phyloP scores from a whole-genome alignment of 1,140 invertebrate genomes.

The Zaprionus africanus region DNA sequence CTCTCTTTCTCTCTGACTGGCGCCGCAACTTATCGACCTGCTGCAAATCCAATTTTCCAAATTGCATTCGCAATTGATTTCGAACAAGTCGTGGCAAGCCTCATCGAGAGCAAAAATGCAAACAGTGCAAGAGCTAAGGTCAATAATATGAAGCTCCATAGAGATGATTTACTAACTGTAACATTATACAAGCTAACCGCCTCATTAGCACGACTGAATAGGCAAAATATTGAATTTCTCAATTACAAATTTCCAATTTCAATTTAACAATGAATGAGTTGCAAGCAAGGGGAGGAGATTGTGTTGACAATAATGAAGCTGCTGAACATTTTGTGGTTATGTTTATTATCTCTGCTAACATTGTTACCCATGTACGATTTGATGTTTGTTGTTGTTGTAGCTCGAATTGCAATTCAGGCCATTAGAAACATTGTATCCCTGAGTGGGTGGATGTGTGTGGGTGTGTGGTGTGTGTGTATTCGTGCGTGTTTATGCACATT shows the following conservation, averaged over 20 bases:
- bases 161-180: background rate
- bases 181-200: background rate
- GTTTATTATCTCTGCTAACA: slow-evolving; percentile 59
- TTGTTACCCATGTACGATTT: slow-evolving; percentile 34
- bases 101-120: background rate
- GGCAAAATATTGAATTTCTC: slow-evolving; percentile 24
- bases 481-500: slow-evolving; percentile 11
- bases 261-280: slow-evolving; percentile 32
- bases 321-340: slow-evolving; percentile 69
- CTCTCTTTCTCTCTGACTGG: slow-evolving; percentile 17
- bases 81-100: slow-evolving; percentile 1
- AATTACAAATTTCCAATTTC: slow-evolving; percentile 16
- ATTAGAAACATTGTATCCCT: slow-evolving; percentile 36
- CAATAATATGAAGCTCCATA: background rate
- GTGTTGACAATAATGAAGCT: slow-evolving; percentile 71
- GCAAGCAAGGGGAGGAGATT: background rate
- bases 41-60: slow-evolving; percentile 70
- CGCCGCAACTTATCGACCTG: slow-evolving; percentile 15
- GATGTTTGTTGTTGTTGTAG: slow-evolving; percentile 23
- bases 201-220: slow-evolving; percentile 17
- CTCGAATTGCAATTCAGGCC: slow-evolving; percentile 34
- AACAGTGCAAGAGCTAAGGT: background rate
- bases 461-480: background rate
- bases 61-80: slow-evolving; percentile 77
- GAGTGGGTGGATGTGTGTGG: background rate